Conservation (phyloP, 2,888 invertebrate species). For the Mesorhabditis spiculigera region DNA sequence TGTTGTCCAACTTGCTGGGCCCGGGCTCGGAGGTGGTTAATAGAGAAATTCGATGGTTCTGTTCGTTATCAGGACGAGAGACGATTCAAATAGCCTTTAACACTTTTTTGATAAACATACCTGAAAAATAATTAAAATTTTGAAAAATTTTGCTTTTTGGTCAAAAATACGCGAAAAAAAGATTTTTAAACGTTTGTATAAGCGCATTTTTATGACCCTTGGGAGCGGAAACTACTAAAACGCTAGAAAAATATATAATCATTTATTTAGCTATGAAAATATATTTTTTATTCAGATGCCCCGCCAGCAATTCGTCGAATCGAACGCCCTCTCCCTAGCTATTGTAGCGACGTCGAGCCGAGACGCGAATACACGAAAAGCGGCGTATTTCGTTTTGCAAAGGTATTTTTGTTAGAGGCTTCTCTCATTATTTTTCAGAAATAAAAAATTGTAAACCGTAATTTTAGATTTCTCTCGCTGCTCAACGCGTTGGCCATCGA, state of each 20-base stretch:
- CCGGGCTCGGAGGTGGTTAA: background rate
- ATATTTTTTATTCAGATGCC: background rate
- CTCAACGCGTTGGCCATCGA: slow-evolving; percentile 4
- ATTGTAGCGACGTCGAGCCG: background rate
- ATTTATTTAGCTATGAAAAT: background rate
- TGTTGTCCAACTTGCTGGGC: background rate
- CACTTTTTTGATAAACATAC: too few species aligned
- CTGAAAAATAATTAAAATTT: too few species aligned
- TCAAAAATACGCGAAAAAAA: too few species aligned
- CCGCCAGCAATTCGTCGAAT: background rate
- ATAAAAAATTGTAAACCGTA: background rate
- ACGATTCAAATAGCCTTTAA: too few species aligned
- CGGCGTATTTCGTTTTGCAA: background rate
- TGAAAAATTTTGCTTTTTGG: too few species aligned
- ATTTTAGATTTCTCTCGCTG: background rate
- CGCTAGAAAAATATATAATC: too few species aligned
- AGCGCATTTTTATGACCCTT: too few species aligned
- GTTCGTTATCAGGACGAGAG: too few species aligned
- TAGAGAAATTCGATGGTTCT: background rate
- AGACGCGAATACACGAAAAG: background rate
- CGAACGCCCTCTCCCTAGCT: background rate
- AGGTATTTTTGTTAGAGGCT: background rate
- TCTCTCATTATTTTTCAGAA: background rate
- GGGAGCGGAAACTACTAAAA: too few species aligned
- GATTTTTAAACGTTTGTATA: too few species aligned